phyloP scores from a whole-genome alignment of 2,888 invertebrate species.

The Trichogramma dendrolimi region DNA sequence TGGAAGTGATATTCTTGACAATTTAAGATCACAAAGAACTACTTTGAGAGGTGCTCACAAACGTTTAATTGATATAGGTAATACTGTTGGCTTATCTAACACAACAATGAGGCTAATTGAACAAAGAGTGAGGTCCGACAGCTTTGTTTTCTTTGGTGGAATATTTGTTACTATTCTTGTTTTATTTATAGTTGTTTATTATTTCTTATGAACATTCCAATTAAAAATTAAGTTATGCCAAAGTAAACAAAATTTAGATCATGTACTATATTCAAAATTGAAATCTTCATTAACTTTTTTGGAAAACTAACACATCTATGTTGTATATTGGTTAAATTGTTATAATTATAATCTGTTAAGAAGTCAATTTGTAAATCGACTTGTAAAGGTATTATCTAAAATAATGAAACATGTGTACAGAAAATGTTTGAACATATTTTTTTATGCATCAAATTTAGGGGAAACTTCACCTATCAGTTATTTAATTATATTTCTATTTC shows the following conservation, averaged over 20 bases:
- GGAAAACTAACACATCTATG: too few species aligned
- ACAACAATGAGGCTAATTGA: slow-evolving; percentile 94
- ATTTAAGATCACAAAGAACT: slow-evolving; percentile 75
- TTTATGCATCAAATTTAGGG: too few species aligned
- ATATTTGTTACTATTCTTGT: slow-evolving; percentile 78
- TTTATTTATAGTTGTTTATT: slow-evolving; percentile 73
- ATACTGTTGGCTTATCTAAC: slow-evolving; percentile 87
- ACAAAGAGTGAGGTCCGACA: slow-evolving; percentile 80
- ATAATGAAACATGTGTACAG: too few species aligned
- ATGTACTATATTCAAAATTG: too few species aligned
- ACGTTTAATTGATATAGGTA: slow-evolving; percentile 83
- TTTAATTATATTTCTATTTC: too few species aligned
- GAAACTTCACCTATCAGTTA: too few species aligned
- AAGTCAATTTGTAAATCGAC: too few species aligned
- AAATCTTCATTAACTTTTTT: too few species aligned
- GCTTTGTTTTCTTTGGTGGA: slow-evolving; percentile 80
- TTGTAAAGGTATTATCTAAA: too few species aligned
- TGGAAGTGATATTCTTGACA: slow-evolving; percentile 72
- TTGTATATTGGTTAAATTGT: too few species aligned
- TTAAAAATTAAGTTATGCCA: slow-evolving; percentile 14
- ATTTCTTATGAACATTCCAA: slow-evolving; percentile 54
- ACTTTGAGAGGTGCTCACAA: slow-evolving; percentile 83
- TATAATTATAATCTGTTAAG: too few species aligned
- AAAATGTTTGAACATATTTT: too few species aligned
- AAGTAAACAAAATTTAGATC: neutral